Base-by-base conservation (phyloP, 2,888 invertebrate species). In the Myopa testacea region DNA sequence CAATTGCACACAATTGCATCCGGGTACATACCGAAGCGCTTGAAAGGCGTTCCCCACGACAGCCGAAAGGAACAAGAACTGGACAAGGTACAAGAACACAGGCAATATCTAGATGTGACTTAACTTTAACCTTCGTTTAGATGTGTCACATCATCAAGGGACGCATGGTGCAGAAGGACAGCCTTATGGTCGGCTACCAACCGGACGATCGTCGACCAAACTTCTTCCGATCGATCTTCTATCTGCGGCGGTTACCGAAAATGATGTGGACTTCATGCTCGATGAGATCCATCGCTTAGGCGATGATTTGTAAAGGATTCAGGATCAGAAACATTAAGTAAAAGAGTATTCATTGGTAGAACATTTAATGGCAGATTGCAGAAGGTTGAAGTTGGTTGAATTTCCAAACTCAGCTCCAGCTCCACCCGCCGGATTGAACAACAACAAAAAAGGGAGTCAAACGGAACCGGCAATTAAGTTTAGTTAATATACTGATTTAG, bases 141-240 rank as follows among this genome's bases (percentile, higher is more conserved):
- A 94, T 98, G 81, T 98, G 98, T 78, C 98, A 99, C 68, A 93
- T 95, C 81, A 92, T 99, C 87, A 99, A 99, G 89, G 96, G 95
- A 0, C 92, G 95, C 83, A 99, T 99, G 99, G 99, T 99, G 99
- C 95, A 98, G 87, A 91, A 95, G 40, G 99, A 99, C 19, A 98
- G 97, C 0, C 90, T 99, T 81, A 99, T 99, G 99, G 96, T 99
- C 12, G 98, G 98, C 80, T 99, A 99, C 90, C 99, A 99, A 89
- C 99, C 99, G 0, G 95, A 98, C 85, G 98, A 98, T 87, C 93
- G 96, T 62, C 92, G 96, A 81, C 99, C 99, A 71, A 99, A 99
- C 91, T 99, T 99, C 94, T 99, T 99, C 94, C 92, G 99, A 79
- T 98, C 97, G 91, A 98, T 99, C 88, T 97, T 99, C 85, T 98